These are phyloP conservation scores for Crax fasciolata DNA, from an alignment of 2,797 vertebrate species.

Conservation along the genomic window DNA sequence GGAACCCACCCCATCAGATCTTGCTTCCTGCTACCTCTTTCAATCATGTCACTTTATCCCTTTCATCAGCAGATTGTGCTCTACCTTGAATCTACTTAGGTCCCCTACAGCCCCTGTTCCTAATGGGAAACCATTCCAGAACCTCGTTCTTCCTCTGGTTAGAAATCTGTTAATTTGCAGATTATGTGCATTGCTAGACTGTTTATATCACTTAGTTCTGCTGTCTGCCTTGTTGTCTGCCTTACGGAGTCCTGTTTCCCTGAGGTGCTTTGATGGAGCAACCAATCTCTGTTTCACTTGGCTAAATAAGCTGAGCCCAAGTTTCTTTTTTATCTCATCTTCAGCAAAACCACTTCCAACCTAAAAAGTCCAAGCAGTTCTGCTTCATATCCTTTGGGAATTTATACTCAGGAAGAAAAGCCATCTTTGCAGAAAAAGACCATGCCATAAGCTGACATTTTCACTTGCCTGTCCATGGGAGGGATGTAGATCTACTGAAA, in stretches of 20 bases:
- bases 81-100: not conserved
- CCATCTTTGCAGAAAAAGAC: not conserved
- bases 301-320: not conserved
- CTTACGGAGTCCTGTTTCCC: not conserved
- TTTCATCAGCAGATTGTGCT: not conserved
- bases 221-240: not conserved
- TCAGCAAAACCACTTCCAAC: not conserved
- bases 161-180: not conserved
- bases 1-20: not conserved
- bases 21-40: not conserved
- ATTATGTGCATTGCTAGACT: not conserved
- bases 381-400: not conserved
- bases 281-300: not conserved
- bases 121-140: not conserved
- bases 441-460: not conserved
- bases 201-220: not conserved
- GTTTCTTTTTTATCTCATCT: not conserved
- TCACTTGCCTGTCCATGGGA: not conserved
- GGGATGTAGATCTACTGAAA: not conserved
- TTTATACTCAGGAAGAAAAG: not conserved
- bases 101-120: not conserved
- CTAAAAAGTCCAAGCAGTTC: not conserved
- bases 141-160: not conserved
- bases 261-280: not conserved
- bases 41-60: not conserved